Conservation (phyloP, 2,113 vertebrate species). For the Sminthopsis crassicaudata region DNA sequence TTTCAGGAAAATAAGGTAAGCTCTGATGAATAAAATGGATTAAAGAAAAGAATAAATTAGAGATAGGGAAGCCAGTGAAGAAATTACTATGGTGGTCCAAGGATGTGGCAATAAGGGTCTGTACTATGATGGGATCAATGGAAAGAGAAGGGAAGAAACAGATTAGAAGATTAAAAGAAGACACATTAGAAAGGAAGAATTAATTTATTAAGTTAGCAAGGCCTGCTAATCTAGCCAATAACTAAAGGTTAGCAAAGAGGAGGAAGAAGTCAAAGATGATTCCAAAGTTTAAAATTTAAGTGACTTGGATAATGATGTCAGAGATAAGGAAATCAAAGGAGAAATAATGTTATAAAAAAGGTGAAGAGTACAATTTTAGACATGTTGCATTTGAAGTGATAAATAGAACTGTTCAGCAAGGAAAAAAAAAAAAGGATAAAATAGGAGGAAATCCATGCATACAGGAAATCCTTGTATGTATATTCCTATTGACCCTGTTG, state of each 20-base stretch:
- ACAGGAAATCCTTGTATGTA: not conserved
- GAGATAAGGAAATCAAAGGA: not conserved
- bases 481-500: not conserved
- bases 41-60: not conserved
- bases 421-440: not conserved
- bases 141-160: slow-evolving; percentile 10
- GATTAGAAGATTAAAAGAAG: not conserved
- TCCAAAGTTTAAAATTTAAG: slow-evolving; percentile 10
- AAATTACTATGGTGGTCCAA: not conserved
- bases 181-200: not conserved
- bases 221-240: slow-evolving; percentile 3
- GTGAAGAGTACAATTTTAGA: not conserved
- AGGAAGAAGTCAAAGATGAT: not conserved
- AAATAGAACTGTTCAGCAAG: not conserved
- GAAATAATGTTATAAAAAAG: not conserved
- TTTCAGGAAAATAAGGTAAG: slow-evolving; percentile 31
- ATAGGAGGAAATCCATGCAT: not conserved
- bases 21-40: not conserved
- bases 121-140: not conserved
- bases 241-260: not conserved
- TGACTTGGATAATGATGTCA: not conserved
- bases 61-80: slow-evolving; percentile 24
- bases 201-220: not conserved
- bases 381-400: not conserved
- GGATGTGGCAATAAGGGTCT: not conserved